A percentile compares a stretch with the other conserved stretches of the same genome.
Evolutionary conservation across 2,797 vertebrate genomes (phyloP).

Genomic region (Heterohyrax brucei): DNA sequence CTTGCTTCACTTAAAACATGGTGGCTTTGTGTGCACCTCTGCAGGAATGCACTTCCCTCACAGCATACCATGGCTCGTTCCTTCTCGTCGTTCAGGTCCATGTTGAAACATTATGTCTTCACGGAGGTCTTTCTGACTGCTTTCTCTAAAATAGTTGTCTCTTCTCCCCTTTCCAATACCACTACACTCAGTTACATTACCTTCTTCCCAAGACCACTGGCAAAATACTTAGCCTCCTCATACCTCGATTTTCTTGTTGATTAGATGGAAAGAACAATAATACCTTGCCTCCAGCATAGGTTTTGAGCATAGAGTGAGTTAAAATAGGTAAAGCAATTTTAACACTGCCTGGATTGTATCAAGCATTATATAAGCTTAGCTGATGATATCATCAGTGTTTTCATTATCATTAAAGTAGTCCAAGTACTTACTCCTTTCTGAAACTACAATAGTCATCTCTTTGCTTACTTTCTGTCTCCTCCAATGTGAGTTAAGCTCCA

Average conservation of each 20-base stretch:
- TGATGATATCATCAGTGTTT: neutral
- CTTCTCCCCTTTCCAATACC: accelerated
- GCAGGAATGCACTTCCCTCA: neutral
- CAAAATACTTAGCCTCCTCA: neutral
- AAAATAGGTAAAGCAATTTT: neutral
- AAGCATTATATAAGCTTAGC: neutral
- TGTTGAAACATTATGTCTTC: neutral
- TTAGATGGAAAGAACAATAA: neutral
- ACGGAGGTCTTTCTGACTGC: neutral
- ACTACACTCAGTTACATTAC: neutral
- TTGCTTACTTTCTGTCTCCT: constrained; percentile 15
- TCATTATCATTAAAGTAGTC: neutral
- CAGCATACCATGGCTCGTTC: neutral
- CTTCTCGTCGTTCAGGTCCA: neutral
- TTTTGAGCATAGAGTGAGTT: neutral
- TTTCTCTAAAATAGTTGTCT: neutral
- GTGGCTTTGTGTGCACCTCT: neutral
- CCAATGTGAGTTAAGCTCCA: neutral
- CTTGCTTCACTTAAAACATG: neutral
- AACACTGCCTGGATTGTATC: neutral
- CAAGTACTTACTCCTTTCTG: neutral
- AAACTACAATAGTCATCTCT: neutral
- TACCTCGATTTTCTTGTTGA: neutral
- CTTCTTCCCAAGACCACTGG: neutral
- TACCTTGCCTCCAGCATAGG: neutral